Base-by-base conservation (phyloP, 1,140 invertebrate species). In the Vollenhovia emeryi region DNA sequence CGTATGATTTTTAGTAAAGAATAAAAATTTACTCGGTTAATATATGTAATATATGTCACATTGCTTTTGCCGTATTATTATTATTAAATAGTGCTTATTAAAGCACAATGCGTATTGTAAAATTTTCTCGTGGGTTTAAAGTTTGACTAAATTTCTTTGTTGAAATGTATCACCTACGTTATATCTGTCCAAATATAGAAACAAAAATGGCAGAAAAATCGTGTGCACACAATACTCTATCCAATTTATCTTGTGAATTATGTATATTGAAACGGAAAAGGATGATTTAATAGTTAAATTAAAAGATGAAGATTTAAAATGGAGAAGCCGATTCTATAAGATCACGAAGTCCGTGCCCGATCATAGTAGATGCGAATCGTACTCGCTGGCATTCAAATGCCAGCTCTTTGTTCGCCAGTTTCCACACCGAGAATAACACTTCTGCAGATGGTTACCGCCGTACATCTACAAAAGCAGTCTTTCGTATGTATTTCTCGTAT, bases 351-450 rank as follows among this genome's bases (percentile, higher is more conserved):
- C 73, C n/a, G 24, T 84, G 76, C 64, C 59, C 76, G 87, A 83
- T 89, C 87, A 48, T 83, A 83, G 71, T 71, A 83, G 83, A 85
- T 64, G 60, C 57, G 60, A 83, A 27, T 48, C 40, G 57, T 59
- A 82, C 62, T 87, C 84, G 76, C 75, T 91, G 91, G 91, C 91
- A 91, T 91, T 91, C 89, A 90, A 91, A 91, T 91, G 91, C 89
- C 91, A 91, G 83, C 68, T 91, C 91, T 91, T 91, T 91, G 91
- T 91, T 91, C 60, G 82, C 90, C 48, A 27, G 85, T 79, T 87
- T 87, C 84, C 66, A 88, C 50, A 27, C 24, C 18, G n/a, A 50
- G 78, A 75, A 90, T 86, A 88, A 87, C 82, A 75, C 80, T 76
- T 69, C 43, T 45, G 45, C 59, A 55, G 69, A 89, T 87, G 66